A percentile compares a stretch with the other conserved stretches of the same genome.
Evolutionary conservation across 2,888 invertebrate species (phyloP).

Genomic region (Chymomyza caudatula): DNA sequence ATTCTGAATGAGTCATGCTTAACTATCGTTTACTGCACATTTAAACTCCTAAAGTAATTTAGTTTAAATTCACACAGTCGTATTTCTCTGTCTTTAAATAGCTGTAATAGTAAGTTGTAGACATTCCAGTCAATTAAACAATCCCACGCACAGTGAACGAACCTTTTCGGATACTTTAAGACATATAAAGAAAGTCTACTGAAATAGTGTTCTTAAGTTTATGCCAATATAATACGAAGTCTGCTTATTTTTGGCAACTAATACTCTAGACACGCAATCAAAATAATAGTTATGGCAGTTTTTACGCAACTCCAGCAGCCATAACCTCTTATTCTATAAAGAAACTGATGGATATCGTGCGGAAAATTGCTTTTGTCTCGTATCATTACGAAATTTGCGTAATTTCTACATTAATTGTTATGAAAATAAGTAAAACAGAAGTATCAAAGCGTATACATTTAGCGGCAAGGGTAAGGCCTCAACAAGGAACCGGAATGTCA

Average conservation of each 20-base stretch:
- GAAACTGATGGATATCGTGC: constrained; percentile 14
- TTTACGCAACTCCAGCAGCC: constrained; percentile 26
- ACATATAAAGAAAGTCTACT: not conserved
- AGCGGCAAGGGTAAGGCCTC: not conserved
- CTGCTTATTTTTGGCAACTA: constrained; percentile 58
- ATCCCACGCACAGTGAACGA: constrained; percentile 38
- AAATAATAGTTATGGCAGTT: constrained; percentile 34
- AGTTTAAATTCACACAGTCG: not conserved
- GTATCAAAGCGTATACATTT: no score
- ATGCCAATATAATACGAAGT: constrained; percentile 1
- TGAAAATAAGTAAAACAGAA: constrained; percentile 33
- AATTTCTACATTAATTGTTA: constrained; percentile 68
- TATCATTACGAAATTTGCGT: constrained; percentile 47
- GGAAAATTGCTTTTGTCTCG: constrained; percentile 42
- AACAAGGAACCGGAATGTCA: not conserved
- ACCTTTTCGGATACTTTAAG: constrained; percentile 18
- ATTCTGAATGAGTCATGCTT: no score
- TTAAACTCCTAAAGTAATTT: no score
- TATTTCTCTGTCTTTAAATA: not conserved
- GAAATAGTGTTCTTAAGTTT: not conserved
- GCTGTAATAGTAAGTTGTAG: not conserved
- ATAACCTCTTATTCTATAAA: constrained; percentile 6
- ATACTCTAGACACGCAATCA: constrained; percentile 62
- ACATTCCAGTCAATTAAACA: not conserved
- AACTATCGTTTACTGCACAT: no score